These are phyloP conservation scores for Alosa alosa DNA, from an alignment of 2,113 vertebrate species.

Conservation along the genomic window DNA sequence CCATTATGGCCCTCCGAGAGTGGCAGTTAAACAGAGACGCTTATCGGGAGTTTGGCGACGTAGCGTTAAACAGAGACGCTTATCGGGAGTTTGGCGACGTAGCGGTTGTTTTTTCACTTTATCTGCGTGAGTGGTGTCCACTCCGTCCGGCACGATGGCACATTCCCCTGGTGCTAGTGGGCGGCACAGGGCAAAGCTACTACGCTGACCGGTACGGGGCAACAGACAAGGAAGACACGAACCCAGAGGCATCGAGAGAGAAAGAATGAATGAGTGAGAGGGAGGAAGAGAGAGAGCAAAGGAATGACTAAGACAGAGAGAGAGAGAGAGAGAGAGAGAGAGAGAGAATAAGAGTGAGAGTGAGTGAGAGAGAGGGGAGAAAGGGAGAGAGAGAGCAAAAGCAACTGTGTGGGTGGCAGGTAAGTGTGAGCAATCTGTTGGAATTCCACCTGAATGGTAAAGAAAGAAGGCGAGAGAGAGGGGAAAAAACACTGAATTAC, in stretches of 20 bases:
- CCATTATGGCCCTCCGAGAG: not conserved
- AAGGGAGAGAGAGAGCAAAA: not conserved
- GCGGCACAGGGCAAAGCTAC: no score
- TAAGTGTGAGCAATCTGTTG: slow-evolving; percentile 55
- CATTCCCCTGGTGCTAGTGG: not conserved
- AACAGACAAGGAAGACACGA: no score
- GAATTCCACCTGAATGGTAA: slow-evolving; percentile 25
- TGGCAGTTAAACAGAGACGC: not conserved
- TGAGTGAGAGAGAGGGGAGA: not conserved
- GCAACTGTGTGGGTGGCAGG: slow-evolving; percentile 52
- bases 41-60: not conserved
- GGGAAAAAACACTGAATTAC: slow-evolving; percentile 44
- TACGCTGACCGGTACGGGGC: no score
- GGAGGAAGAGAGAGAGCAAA: no score
- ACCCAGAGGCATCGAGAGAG: no score
- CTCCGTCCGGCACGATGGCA: not conserved
- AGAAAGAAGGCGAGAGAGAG: slow-evolving; percentile 23
- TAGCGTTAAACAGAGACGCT: not conserved
- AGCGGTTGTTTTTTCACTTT: not conserved
- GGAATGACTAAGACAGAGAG: no score
- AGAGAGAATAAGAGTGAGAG: not conserved
- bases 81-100: no score
- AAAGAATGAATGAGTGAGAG: no score
- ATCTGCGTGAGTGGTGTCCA: not conserved
- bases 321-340: not conserved